Conservation (phyloP, 2,113 vertebrate species). For the Peromyscus leucopus region DNA sequence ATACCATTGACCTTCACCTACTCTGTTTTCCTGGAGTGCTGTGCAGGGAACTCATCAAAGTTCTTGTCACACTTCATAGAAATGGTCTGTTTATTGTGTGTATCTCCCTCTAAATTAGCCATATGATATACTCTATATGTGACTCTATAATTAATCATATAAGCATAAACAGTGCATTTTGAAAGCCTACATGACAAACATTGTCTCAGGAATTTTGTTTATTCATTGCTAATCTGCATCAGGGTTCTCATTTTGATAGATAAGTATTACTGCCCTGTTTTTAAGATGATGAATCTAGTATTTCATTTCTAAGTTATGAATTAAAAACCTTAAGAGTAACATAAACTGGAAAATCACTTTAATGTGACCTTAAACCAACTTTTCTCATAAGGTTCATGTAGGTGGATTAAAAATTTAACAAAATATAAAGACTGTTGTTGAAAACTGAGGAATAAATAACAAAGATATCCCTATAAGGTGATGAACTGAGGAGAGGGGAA, state of each 20-base stretch:
- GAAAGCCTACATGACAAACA: neutral
- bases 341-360: neutral
- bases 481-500: neutral
- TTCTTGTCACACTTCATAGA: neutral
- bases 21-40: neutral
- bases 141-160: conserved; percentile 9
- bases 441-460: neutral
- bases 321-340: neutral
- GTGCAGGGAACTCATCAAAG: neutral
- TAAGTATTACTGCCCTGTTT: neutral
- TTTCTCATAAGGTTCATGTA: neutral
- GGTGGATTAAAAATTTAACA: neutral
- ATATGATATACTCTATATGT: neutral
- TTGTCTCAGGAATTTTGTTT: neutral
- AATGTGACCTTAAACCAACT: neutral
- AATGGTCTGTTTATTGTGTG: neutral
- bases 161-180: neutral
- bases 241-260: neutral
- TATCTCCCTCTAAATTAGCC: neutral
- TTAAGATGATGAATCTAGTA: neutral
- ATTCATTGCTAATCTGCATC: neutral
- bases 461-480: neutral
- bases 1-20: rapidly evolving
- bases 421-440: neutral
- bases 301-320: conserved; percentile 28